These are phyloP conservation scores for Leistus spinibarbis DNA, from an alignment of 2,888 invertebrate genomes.

Conservation along the genomic window DNA sequence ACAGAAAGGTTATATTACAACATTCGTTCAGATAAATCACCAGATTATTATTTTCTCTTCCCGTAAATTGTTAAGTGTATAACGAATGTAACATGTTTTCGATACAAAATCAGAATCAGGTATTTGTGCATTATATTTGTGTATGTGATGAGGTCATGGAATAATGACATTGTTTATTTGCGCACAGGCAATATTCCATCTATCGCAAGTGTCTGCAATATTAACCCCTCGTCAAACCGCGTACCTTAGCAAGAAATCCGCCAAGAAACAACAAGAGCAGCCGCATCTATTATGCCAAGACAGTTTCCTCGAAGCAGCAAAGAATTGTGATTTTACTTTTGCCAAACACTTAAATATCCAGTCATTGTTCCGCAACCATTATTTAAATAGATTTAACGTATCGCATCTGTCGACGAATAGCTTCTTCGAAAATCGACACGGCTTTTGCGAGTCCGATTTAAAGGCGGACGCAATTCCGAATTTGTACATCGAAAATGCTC, in stretches of 20 bases:
- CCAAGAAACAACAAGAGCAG: conserved; percentile 47
- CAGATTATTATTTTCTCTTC: conserved; percentile 9
- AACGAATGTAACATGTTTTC: conserved; percentile 54
- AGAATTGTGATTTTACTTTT: conserved; percentile 55
- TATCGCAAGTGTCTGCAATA: conserved; percentile 57
- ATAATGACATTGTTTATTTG: conserved; percentile 13
- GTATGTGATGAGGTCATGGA: conserved; percentile 5
- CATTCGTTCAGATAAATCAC: conserved; percentile 27
- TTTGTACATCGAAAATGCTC: conserved; percentile 47
- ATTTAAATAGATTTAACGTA: conserved; percentile 52
- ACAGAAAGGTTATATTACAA: conserved; percentile 37
- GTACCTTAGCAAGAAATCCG: conserved; percentile 51
- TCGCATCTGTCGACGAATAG: conserved; percentile 55
- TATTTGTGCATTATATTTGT: conserved; percentile 44
- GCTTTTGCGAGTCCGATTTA: conserved; percentile 51
- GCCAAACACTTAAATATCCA: conserved; percentile 51
- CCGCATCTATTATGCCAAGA: conserved; percentile 54
- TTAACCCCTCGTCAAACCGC: conserved; percentile 55
- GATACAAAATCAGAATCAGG: conserved; percentile 60
- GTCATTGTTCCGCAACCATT: conserved; percentile 50
- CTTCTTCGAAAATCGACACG: conserved; percentile 59
- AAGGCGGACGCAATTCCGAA: conserved; percentile 48
- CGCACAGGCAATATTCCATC: conserved; percentile 53
- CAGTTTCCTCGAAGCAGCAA: conserved; percentile 57
- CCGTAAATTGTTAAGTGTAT: conserved; percentile 18